Evolutionary conservation across 2,888 invertebrate species (phyloP).

Genomic region (Drosophila stalkeri): DNA sequence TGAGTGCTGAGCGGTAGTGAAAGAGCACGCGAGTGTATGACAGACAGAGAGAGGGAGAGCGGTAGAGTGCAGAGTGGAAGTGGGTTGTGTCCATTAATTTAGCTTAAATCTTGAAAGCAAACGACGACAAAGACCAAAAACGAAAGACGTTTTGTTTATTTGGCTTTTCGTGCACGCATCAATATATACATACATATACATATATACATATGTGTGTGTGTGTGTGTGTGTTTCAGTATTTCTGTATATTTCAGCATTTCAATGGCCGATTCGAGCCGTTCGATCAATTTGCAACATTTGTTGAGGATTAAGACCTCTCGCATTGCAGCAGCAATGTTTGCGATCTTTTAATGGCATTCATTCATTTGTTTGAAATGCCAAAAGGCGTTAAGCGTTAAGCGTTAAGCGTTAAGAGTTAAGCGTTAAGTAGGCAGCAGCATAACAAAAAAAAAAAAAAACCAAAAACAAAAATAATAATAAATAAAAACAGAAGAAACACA

Average conservation of each 20-base stretch:
- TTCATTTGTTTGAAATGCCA: conserved; percentile 62
- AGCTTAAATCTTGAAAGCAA: conserved; percentile 66
- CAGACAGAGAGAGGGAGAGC: not conserved
- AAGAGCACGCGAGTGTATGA: not conserved
- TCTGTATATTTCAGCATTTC: conserved; percentile 13
- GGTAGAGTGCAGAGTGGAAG: conserved; percentile 2
- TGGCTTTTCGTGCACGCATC: conserved; percentile 44
- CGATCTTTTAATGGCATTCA: conserved; percentile 54
- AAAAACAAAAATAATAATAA: too few relatives aligned
- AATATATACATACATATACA: conserved; percentile 1
- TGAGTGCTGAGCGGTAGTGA: not conserved
- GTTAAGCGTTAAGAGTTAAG: conserved; percentile 35
- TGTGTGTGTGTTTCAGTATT: not conserved
- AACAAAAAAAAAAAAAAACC: not conserved
- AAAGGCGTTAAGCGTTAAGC: conserved; percentile 49
- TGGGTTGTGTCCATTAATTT: conserved; percentile 68
- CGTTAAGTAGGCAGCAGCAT: conserved; percentile 39
- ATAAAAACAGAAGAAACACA: not conserved
- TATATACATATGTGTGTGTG: conserved; percentile 2
- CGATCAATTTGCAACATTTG: conserved; percentile 64
- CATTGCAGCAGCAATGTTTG: conserved; percentile 67
- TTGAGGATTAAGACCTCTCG: conserved; percentile 48
- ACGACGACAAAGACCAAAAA: conserved; percentile 54
- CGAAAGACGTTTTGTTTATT: conserved; percentile 63
- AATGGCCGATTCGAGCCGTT: not conserved